Base-by-base conservation (phyloP, 2,113 vertebrate species). In the Sylvietta virens region DNA sequence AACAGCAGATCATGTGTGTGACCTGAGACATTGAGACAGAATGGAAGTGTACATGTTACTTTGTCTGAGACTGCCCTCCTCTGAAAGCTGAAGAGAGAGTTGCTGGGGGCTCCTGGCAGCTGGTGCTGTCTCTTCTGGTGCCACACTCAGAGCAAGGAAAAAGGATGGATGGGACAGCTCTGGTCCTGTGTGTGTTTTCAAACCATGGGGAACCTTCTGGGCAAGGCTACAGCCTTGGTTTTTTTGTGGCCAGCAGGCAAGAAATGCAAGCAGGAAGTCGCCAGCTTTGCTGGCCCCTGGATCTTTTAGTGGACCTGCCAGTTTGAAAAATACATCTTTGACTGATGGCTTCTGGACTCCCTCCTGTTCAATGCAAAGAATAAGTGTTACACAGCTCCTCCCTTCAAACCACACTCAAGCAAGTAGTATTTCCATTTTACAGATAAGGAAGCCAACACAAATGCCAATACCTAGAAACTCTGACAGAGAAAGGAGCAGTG, bases 201-300 rank as follows among this genome's bases (percentile, higher is more conserved):
- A 86, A 62, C 16, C 58, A 50, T 2, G 9, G 26, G 54, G 48
- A 92, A 61, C 33, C 54, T 80, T n/a, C 84, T 10, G 22, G 61
- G 19, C 13, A 81, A 86, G 40, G 58, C 47, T 15, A 44, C 0
- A 1, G 23, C 0, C 0, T 22, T 42, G 42, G 28, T 88, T 11
- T 56, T 45, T 39, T 84, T 4, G 0, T 8, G 27, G 64, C 27
- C 74, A 65, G 61, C 0, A 15, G 70, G 45, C 7, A 87, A 62
- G 24, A 76, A 77, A 53, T 19, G 18, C 27, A 77, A 39, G 40
- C 6, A 73, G 44, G 61, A 85, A 91, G 45, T 24, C 71, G 74
- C 24, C 20, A 23, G 3, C 30, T 80, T 73, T 79, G 70, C 44
- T 87, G 21, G 30, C 22, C 35, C 66, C 17, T 44, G 67, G 23